Evolutionary conservation across 2,797 vertebrate species (phyloP).

Genomic region (Enteromius trimaculatus): DNA sequence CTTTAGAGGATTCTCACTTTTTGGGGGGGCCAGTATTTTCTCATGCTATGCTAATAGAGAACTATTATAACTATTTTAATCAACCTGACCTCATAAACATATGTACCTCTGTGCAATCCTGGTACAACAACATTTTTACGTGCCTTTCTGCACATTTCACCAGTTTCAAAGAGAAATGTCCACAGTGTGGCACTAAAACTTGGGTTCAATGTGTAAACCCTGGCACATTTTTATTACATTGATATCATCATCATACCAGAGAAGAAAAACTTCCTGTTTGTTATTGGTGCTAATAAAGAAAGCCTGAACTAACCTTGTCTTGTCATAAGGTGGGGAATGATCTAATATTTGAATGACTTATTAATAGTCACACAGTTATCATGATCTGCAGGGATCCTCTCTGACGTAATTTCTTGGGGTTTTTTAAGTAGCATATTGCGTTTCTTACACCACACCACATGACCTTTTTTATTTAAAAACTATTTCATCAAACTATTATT

Average conservation of each 20-base stretch:
- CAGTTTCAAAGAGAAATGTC: too few species aligned
- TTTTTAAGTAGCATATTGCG: background rate
- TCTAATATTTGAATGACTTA: background rate
- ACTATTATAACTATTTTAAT: background rate
- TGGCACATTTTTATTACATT: too few species aligned
- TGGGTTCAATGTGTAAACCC: too few species aligned
- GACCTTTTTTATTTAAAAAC: background rate
- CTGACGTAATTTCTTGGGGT: background rate
- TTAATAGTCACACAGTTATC: background rate
- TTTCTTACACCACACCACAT: background rate
- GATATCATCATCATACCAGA: background rate
- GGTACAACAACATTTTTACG: too few species aligned
- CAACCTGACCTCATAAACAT: too few species aligned
- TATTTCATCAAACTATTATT: background rate
- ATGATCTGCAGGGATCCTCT: background rate
- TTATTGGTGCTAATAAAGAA: background rate
- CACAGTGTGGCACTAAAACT: too few species aligned
- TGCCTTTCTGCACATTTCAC: too few species aligned
- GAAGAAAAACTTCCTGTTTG: background rate
- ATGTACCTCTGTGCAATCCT: too few species aligned
- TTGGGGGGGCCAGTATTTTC: background rate
- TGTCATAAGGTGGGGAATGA: background rate
- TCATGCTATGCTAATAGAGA: slow-evolving; percentile 24
- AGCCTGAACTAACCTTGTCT: background rate
- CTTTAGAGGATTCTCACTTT: slow-evolving; percentile 10